phyloP scores from a whole-genome alignment of 2,888 invertebrate genomes.

The Patella caerulea region DNA sequence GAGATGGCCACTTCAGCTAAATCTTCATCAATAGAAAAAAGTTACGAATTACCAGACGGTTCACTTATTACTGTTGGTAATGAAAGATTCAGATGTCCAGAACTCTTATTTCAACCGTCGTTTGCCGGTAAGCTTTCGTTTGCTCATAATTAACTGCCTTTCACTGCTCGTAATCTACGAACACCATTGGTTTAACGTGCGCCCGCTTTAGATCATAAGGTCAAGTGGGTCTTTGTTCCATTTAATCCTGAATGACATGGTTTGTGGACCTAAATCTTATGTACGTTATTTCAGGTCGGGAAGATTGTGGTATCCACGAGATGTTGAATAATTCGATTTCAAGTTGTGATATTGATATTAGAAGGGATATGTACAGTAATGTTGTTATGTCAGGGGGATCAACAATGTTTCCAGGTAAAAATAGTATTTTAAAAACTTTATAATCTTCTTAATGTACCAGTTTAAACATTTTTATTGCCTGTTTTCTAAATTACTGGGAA shows the following conservation, averaged over 20 bases:
- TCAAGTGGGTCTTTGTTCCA: too few relatives aligned
- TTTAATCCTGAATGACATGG: too few relatives aligned
- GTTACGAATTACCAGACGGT: slow-evolving; percentile 66
- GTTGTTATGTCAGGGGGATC: slow-evolving; percentile 89
- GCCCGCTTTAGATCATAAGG: too few relatives aligned
- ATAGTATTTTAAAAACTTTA: too few relatives aligned
- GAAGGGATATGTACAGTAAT: slow-evolving; percentile 62
- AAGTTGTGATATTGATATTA: slow-evolving; percentile 65
- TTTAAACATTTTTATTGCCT: too few relatives aligned
- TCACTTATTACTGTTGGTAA: slow-evolving; percentile 62
- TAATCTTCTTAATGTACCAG: too few relatives aligned
- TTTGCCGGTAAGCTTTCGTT: slow-evolving; percentile 28
- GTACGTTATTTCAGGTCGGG: slow-evolving; percentile 47
- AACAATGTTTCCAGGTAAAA: slow-evolving; percentile 95
- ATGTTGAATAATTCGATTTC: slow-evolving; percentile 62
- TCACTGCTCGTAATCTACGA: too few relatives aligned
- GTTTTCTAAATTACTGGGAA: too few relatives aligned
- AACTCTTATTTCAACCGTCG: slow-evolving; percentile 49
- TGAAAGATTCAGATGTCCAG: slow-evolving; percentile 56
- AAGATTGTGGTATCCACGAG: slow-evolving; percentile 61
- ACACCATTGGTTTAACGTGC: too few relatives aligned
- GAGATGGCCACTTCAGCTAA: slow-evolving; percentile 64
- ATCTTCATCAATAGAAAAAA: slow-evolving; percentile 55
- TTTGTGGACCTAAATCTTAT: too few relatives aligned
- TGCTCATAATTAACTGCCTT: too few relatives aligned